These are phyloP conservation scores for Lordiphosa collinella DNA, from an alignment of 1,140 invertebrate species.

Conservation along the genomic window DNA sequence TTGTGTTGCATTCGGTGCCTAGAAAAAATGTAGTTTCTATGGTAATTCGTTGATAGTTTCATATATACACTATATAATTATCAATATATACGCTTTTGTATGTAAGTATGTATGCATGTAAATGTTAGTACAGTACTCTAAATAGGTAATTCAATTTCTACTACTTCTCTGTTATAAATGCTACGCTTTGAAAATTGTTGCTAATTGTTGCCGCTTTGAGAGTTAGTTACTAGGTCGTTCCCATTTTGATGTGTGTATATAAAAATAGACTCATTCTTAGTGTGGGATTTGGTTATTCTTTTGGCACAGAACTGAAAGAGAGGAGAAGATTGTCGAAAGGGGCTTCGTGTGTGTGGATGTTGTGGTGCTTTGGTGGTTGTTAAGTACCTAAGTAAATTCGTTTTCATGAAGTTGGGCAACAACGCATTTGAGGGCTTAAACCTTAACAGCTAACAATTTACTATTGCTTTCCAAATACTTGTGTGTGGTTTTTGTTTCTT, in stretches of 20 bases:
- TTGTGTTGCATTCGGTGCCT: conserved; percentile 13
- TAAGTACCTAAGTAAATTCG: conserved; percentile 70
- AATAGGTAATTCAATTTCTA: conserved; percentile 33
- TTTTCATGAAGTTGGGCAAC: conserved; percentile 42
- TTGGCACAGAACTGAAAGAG: conserved; percentile 5
- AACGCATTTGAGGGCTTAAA: conserved; percentile 4
- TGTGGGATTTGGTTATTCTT: not conserved
- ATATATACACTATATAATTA: conserved; percentile 50
- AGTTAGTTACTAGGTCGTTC: conserved; percentile 3
- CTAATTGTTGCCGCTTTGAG: conserved; percentile 17
- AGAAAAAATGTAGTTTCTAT: conserved; percentile 49
- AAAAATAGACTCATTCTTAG: not conserved
- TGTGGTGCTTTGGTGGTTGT: conserved; percentile 46
- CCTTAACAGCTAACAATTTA: conserved; percentile 3
- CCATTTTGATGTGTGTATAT: not conserved
- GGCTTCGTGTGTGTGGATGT: conserved; percentile 11
- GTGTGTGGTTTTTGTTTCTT: conserved; percentile 7
- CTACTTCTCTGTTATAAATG: conserved; percentile 56
- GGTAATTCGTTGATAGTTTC: conserved; percentile 73
- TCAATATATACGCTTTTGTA: not conserved
- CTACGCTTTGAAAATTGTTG: conserved; percentile 59
- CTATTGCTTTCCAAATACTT: conserved; percentile 6
- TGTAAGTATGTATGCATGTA: conserved; percentile 8
- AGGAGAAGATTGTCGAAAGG: conserved; percentile 25
- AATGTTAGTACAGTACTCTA: conserved; percentile 2